Evolutionary conservation across 1,140 invertebrate genomes (phyloP).

Genomic region (Drosophila pachea): DNA sequence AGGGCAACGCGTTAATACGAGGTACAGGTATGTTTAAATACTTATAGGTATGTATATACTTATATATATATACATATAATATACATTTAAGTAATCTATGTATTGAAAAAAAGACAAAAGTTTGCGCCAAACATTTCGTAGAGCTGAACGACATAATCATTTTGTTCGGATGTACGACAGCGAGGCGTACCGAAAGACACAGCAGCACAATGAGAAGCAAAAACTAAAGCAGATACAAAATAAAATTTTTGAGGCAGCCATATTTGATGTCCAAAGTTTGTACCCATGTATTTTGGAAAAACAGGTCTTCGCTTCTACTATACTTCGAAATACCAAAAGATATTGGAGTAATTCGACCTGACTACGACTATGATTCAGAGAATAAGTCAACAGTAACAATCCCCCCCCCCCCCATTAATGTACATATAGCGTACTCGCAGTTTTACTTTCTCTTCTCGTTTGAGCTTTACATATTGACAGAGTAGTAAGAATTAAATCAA

Average conservation of each 20-base stretch:
- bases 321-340: slow-evolving; percentile 1
- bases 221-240: slow-evolving; percentile 52
- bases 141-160: slow-evolving; percentile 34
- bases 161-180: slow-evolving; percentile 37
- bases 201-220: slow-evolving; percentile 60
- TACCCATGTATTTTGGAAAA: slow-evolving; percentile 25
- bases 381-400: too few species aligned
- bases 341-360: not conserved
- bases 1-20: not conserved
- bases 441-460: slow-evolving; percentile 11
- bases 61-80: slow-evolving; percentile 19
- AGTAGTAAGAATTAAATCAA: slow-evolving; percentile 21
- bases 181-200: slow-evolving; percentile 64
- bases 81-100: slow-evolving; percentile 30
- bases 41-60: slow-evolving; percentile 12
- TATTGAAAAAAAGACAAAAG: slow-evolving; percentile 42
- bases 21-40: slow-evolving; percentile 15
- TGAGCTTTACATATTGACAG: slow-evolving; percentile 17
- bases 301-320: slow-evolving; percentile 19
- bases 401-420: too few species aligned
- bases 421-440: too few species aligned
- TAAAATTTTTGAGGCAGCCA: slow-evolving; percentile 44
- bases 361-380: not conserved
- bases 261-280: slow-evolving; percentile 38
- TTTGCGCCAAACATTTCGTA: slow-evolving; percentile 32